Conservation (phyloP, 2,797 vertebrate genomes). For the Pempheris klunzingeri region DNA sequence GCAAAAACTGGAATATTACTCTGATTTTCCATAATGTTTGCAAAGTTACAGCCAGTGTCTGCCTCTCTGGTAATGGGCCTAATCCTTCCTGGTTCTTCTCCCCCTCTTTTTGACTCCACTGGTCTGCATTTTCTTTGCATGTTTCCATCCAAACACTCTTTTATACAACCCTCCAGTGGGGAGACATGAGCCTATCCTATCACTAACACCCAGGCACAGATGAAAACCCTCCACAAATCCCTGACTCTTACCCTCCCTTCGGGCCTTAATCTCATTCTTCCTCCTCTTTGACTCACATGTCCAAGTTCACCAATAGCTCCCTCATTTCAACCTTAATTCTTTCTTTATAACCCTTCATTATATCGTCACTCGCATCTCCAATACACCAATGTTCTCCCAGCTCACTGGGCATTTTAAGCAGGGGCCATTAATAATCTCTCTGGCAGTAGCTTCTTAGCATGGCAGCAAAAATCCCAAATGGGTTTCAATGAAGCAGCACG, state of each 20-base stretch:
- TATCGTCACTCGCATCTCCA: conserved; percentile 24
- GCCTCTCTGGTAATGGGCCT: conserved; percentile 37
- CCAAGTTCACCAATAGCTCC: conserved; percentile 28
- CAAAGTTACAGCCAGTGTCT: conserved; percentile 46
- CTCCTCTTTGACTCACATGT: conserved; percentile 33
- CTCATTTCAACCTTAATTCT: conserved; percentile 19
- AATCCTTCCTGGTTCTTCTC: conserved; percentile 44
- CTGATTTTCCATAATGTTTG: conserved; percentile 66
- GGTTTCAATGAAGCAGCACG: conserved; percentile 24
- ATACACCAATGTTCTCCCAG: conserved; percentile 11
- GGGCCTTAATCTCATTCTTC: conserved; percentile 43
- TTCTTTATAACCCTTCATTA: conserved; percentile 43
- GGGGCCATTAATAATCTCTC: conserved; percentile 50
- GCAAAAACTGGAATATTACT: conserved; percentile 25
- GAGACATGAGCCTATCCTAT: conserved; percentile 16
- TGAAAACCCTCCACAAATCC: conserved; percentile 43
- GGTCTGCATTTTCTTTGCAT: conserved; percentile 37
- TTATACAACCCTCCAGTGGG: conserved; percentile 9
- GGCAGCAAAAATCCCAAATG: conserved; percentile 40
- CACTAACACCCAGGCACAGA: conserved; percentile 45
- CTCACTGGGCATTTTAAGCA: conserved; percentile 7
- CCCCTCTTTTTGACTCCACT: conserved; percentile 20
- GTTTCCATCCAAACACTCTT: conserved; percentile 50
- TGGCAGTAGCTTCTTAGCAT: conserved; percentile 52
- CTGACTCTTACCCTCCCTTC: conserved; percentile 9